Evolutionary conservation across 2,888 invertebrate genomes (phyloP).

Genomic region (Meteorus cinctellus): DNA sequence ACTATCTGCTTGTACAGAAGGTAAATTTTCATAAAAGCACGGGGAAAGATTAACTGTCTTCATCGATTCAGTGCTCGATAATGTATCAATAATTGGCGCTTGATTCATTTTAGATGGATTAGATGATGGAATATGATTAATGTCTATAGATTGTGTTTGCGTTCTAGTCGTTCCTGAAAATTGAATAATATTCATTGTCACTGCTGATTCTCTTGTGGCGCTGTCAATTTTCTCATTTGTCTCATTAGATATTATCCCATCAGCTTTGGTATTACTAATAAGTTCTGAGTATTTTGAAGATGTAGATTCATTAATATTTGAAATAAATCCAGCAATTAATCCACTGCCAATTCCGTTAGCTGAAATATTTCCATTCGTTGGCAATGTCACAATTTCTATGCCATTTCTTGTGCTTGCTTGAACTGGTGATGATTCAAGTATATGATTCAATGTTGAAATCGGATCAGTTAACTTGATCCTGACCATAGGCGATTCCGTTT

Average conservation of each 20-base stretch:
- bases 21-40: neutral
- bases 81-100: neutral
- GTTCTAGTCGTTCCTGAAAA: neutral
- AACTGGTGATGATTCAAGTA: slow-evolving; percentile 55
- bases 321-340: slow-evolving; percentile 62
- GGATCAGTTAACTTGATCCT: slow-evolving; percentile 60
- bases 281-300: neutral
- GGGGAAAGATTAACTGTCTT: neutral
- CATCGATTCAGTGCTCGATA: neutral
- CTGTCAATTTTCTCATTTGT: neutral
- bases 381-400: slow-evolving; percentile 51
- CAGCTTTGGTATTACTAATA: neutral
- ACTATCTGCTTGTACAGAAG: neutral
- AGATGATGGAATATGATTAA: neutral
- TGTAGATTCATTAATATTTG: slow-evolving; percentile 18
- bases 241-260: neutral
- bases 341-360: slow-evolving; percentile 60
- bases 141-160: neutral
- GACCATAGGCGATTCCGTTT: slow-evolving; percentile 58
- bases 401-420: slow-evolving; percentile 45
- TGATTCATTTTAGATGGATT: neutral
- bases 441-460: slow-evolving; percentile 57
- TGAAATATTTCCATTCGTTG: slow-evolving; percentile 47
- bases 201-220: neutral
- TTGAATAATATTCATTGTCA: neutral